Conservation (phyloP, 2,797 vertebrate genomes). For the Syngnathus rostellatus region DNA sequence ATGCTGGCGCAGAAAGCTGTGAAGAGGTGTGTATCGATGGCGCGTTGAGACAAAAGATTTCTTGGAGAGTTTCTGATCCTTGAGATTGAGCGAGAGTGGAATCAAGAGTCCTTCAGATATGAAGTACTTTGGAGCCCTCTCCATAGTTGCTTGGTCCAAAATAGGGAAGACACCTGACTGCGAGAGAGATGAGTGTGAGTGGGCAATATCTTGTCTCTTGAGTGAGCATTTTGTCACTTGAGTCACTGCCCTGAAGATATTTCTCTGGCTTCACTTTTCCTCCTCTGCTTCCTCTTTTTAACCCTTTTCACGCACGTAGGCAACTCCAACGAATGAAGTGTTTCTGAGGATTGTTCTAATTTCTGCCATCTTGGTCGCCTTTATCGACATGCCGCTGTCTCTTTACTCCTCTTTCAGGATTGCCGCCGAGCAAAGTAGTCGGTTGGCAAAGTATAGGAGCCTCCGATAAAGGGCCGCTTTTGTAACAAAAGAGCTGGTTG, state of each 20-base stretch:
- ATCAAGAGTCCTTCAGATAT: slow-evolving; percentile 14
- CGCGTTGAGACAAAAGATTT: slow-evolving; percentile 7
- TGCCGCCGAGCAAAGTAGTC: slow-evolving; percentile 99
- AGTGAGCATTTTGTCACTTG: slow-evolving; percentile 29
- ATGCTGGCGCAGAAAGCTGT: slow-evolving; percentile 98
- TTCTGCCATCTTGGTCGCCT: slow-evolving; percentile 31
- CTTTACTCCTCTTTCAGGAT: slow-evolving; percentile 87
- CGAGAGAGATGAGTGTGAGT: slow-evolving; percentile 6
- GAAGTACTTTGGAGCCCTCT: slow-evolving; percentile 22
- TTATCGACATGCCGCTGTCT: slow-evolving; percentile 51
- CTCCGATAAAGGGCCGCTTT: slow-evolving; percentile 84
- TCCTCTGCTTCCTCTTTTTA: slow-evolving; percentile 4
- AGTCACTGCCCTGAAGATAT: slow-evolving; percentile 21
- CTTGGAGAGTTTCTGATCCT: slow-evolving; percentile 25
- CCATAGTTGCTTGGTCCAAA: slow-evolving; percentile 25
- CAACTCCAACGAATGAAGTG: slow-evolving; percentile 15
- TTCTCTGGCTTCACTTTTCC: slow-evolving; percentile 13
- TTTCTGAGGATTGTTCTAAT: neutral
- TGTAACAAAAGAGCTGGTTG: slow-evolving; percentile 69
- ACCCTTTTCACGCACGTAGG: slow-evolving; percentile 13
- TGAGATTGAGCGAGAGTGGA: neutral
- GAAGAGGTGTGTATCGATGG: slow-evolving; percentile 75
- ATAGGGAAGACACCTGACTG: neutral
- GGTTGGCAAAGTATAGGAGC: slow-evolving; percentile 99
- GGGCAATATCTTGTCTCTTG: slow-evolving; percentile 40